Conservation (phyloP, 2,888 invertebrate species). For the Hyles lineata region DNA sequence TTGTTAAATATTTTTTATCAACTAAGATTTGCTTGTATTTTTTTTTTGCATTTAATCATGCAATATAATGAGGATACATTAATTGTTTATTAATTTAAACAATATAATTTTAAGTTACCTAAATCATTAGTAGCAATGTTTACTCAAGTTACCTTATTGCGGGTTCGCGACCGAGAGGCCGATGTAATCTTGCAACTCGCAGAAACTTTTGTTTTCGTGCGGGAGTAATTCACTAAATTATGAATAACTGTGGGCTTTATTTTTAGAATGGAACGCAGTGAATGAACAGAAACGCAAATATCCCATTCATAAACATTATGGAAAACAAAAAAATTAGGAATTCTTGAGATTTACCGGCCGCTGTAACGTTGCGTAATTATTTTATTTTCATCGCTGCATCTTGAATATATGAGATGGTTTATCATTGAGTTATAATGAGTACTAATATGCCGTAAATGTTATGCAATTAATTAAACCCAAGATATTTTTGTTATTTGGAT, state of each 20-base stretch:
- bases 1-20: no score
- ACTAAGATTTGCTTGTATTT: no score
- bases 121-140: neutral
- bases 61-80: no score
- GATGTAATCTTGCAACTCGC: conserved; percentile 3
- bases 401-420: neutral
- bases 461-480: neutral
- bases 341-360: conserved; percentile 5
- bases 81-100: no score
- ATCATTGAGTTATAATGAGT: neutral
- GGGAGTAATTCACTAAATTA: conserved; percentile 19
- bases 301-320: conserved; percentile 24
- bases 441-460: neutral
- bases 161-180: neutral
- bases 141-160: neutral
- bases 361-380: neutral
- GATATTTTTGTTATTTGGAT: no score
- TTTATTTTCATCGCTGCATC: neutral
- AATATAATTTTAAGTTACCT: no score
- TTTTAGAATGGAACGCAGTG: conserved; percentile 25
- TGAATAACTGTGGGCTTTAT: conserved; percentile 38
- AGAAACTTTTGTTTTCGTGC: conserved; percentile 1
- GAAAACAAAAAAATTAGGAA: conserved; percentile 20
- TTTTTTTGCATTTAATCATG: no score
- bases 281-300: conserved; percentile 27